Evolutionary conservation across 2,888 invertebrate genomes (phyloP), one percentile per base, ranked within the genome.

Genomic region (Plebejus melissa): DNA sequence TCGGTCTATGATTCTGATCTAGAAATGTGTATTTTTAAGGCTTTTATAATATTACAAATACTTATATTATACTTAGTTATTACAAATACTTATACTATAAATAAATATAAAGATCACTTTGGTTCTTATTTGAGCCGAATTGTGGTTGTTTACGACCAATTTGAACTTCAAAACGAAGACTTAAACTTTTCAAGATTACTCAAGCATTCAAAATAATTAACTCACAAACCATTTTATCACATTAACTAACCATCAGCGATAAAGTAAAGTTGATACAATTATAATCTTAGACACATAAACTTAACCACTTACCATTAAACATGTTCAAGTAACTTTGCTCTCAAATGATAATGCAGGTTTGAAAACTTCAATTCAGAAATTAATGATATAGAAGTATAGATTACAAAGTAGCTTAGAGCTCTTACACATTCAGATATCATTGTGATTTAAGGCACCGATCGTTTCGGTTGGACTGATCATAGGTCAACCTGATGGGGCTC

Each of bases 351-450:
- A 22, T 70, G 41, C 70, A 70, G 41, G 41, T 70, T 70, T 41
- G 70, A 70, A 22, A 71, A 50, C 41, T 71, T 46, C 28, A 71
- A 71, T 71, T 71, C 11, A 1, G 46, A 71, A 71, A 71, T 71
- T 71, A 71, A 71, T 71, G 46, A 71, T 71, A 28, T 71, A 71
- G 28, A 71, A 71, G 50, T 46, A 71, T 50, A 28, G 71, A 50
- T 46, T 0, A 71, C 28, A 71, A 71, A 28, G 50, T 65, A 4
- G 6, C 0, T 71, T 5, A 1, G 4, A 50, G 58, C 16, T 60
- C 57, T n/a, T 9, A 3, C 9, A 2, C 46, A 41, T 41, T 46
- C 9, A 5, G 6, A 38, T 38, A 5, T 5, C 1, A 38, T 32
- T 32, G 32, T 5, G 6, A 7, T 7, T 41, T 41, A 41, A 41